These are phyloP conservation scores for Empis stercorea DNA, from an alignment of 2,888 invertebrate genomes.

Conservation along the genomic window DNA sequence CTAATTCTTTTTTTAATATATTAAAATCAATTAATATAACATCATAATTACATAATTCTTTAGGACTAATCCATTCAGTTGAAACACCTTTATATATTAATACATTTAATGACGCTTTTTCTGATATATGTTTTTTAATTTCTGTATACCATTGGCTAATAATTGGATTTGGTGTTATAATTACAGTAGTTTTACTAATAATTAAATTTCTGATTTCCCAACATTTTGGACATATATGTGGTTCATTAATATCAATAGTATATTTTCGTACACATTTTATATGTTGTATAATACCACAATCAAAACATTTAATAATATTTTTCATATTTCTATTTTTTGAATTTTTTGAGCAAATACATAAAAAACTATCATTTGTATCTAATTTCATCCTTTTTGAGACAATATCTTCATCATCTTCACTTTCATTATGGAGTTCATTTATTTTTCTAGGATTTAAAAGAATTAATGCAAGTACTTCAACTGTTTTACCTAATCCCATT, in stretches of 20 bases:
- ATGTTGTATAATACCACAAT: conserved; percentile 51
- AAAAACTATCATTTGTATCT: conserved; percentile 5
- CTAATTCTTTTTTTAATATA: conserved; percentile 47
- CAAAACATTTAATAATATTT: conserved; percentile 39
- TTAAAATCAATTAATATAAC: conserved; percentile 61
- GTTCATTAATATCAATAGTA: conserved; percentile 17
- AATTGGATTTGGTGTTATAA: conserved; percentile 55
- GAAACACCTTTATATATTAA: conserved; percentile 40
- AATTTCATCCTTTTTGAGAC: background rate
- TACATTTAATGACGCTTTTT: conserved; percentile 36
- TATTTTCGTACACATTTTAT: conserved; percentile 42
- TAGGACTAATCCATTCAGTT: conserved; percentile 39
- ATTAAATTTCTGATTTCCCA: conserved; percentile 34
- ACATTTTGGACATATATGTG: conserved; percentile 54
- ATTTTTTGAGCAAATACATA: conserved; percentile 34
- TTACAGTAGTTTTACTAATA: conserved; percentile 50
- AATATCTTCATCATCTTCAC: background rate
- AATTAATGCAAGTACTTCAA: conserved; percentile 57
- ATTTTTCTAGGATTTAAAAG: conserved; percentile 38
- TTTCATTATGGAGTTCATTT: background rate
- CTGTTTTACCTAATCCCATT: conserved; percentile 73
- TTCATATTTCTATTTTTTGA: conserved; percentile 4
- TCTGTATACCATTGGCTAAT: conserved; percentile 61
- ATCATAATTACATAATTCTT: conserved; percentile 48
- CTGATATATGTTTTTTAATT: conserved; percentile 45